Conservation (phyloP, 1,140 invertebrate species). For the Conus betulinus region DNA sequence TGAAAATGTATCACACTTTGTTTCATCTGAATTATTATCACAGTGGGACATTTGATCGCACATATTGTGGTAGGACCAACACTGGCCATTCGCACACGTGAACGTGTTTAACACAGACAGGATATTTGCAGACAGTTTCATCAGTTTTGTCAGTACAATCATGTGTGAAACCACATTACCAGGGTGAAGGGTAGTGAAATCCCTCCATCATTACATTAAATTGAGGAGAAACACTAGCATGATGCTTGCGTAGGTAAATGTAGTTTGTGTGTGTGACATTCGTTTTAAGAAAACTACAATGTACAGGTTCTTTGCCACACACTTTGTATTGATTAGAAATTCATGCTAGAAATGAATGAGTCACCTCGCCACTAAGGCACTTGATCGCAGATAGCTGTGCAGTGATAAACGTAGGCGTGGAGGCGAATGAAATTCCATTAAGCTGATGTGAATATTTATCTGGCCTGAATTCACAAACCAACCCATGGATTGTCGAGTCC, state of each 20-base stretch:
- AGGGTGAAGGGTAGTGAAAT: not conserved
- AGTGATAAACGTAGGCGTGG: no score
- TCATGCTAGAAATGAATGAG: constrained; percentile 10
- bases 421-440: no score
- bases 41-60: constrained; percentile 5
- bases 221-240: not conserved
- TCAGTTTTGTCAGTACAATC: not conserved
- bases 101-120: not conserved
- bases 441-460: no score
- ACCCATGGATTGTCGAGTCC: no score
- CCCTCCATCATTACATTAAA: not conserved
- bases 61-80: not conserved
- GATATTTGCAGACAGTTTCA: not conserved
- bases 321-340: not conserved
- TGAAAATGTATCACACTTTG: not conserved
- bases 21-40: constrained; percentile 5
- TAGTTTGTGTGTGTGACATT: not conserved
- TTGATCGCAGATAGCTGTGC: no score
- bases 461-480: no score
- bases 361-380: not conserved
- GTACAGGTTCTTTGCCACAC: not conserved
- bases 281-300: not conserved
- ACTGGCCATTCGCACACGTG: constrained; percentile 21
- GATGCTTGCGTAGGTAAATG: not conserved
- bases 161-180: constrained; percentile 17